Base-by-base conservation (phyloP, 2,113 vertebrate genomes). In the Ciconia boyciana region DNA sequence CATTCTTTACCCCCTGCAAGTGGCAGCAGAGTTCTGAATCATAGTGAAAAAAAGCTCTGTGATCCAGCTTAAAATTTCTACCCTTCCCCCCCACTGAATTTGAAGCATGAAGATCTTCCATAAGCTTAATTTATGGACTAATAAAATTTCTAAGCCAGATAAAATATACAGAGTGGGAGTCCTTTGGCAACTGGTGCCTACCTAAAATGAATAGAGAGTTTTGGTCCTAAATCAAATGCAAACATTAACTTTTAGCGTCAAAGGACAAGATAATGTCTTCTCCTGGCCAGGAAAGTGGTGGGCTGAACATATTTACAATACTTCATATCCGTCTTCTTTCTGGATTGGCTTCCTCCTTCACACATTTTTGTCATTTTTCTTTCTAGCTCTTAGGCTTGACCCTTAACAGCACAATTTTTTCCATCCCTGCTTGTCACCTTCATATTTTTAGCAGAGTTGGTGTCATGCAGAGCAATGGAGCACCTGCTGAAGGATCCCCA, bases 51-150 rank as follows among this genome's bases (percentile, higher is more conserved):
- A 64, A 79, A 51, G 9, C 19, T 68, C 36, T 46, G 25, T 70
- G 28, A 58, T 62, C 24, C 28, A 28, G 7, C 9, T 87, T 29
- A 81, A 71, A 71, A 83, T 48, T 80, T 90, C 58, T 83, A 54
- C 9, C 26, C 12, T 49, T 80, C 5, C 13, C 10, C 25, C 18
- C 1, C 16, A 39, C 5, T 58, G 36, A 83, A 62, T 80, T 3
- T 57, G 25, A 82, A 93, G 41, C 48, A 44, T 90, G 52, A 86
- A 78, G 55, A 81, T 71, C 55, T 91, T 89, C n/a, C 41, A 52
- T 34, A 68, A 71, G 7, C 13, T 81, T 90, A 77, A 96, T 92
- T 93, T 93, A 94, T 60, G 36, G 64, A 75, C 90, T 66, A 92
- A 41, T 83, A 88, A 94, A 96, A 86, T 81, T 86, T 93, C 3